Base-by-base conservation (phyloP, 35 echinoderm and acorn worm species). In the Ptychodera flava region DNA sequence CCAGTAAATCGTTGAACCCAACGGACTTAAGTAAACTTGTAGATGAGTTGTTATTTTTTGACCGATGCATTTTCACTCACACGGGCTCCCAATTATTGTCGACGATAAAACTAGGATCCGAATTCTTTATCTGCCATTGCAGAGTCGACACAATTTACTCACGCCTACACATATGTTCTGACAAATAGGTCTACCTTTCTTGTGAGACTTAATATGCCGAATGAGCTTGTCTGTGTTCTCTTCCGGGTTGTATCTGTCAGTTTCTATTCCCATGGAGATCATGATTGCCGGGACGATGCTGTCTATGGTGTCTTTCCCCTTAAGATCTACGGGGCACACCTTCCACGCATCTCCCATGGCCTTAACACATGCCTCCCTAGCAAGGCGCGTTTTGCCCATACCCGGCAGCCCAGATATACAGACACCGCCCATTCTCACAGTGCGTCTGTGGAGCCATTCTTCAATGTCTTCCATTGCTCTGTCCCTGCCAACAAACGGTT, bases 341-440 rank as follows among this genome's bases (percentile, higher is more conserved):
- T 64, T 64, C 45, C 45, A 64, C 6, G 6, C 22, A 64, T 64
- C 45, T 12, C 6, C 22, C 6, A 22, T 22, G 6, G 22, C 45
- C 45, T 64, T 64, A 64, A 64, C 45, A 81, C 92, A 94, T 33
- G 92, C 88, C 76, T 99, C 95, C 15, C 94, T 92, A 0, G 95
- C 95, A 30, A 99, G 90, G n/a, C 95, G 77, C 0, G 95, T 99
- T 83, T 94, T 99, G 28, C 95, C 92, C 16, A 90, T 88, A 30
- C 95, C 92, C 16, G 95, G 90, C 87, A 94, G 91, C n/a, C 95
- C 92, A 79, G 89, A 90, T 77, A 99, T 92, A 34, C 95, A 94
- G 37, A 92, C 38, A 28, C 86, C 83, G 78, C 45, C 6, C 6
- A 64, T 22, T 6, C 22, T 64, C 22, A 22, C 22, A 12, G 45